A percentile compares a stretch with the other conserved stretches of the same genome.
phyloP scores from a whole-genome alignment of 2,888 invertebrate genomes.

The Andricus curvator region DNA sequence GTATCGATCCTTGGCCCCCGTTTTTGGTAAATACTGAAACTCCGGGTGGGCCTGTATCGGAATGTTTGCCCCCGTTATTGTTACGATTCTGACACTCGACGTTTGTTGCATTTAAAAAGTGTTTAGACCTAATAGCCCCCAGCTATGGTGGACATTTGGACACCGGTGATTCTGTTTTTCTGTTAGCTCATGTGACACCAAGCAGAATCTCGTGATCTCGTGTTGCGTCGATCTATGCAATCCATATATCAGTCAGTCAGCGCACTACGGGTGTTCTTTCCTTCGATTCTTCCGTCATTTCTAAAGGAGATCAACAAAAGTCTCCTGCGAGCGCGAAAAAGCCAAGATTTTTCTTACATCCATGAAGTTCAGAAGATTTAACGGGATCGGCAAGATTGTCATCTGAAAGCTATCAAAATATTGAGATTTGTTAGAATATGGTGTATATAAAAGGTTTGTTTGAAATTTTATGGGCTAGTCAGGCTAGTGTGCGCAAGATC shows the following conservation, averaged over 20 bases:
- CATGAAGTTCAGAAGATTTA: constrained; percentile 29
- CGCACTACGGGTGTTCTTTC: constrained; percentile 70
- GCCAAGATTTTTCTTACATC: neutral
- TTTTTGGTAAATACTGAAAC: constrained; percentile 40
- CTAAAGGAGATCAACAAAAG: constrained; percentile 44
- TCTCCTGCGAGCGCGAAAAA: constrained; percentile 16
- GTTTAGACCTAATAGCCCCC: constrained; percentile 68
- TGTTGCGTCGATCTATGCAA: constrained; percentile 46
- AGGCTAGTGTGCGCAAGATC: neutral
- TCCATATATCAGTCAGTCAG: constrained; percentile 74
- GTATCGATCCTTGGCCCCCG: constrained; percentile 6
- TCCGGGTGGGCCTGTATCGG: constrained; percentile 68
- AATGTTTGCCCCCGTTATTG: constrained; percentile 70
- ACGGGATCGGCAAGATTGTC: constrained; percentile 20
- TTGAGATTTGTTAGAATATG: neutral
- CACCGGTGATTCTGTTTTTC: constrained; percentile 33
- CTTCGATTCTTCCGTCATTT: constrained; percentile 55
- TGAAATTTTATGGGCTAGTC: neutral
- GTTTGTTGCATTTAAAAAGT: constrained; percentile 68
- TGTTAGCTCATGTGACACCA: constrained; percentile 31
- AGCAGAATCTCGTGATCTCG: constrained; percentile 37
- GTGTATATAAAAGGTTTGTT: neutral
- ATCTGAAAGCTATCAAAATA: constrained; percentile 31
- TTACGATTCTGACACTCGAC: constrained; percentile 67
- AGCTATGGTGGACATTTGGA: constrained; percentile 4